Evolutionary conservation across 2,113 vertebrate genomes (phyloP).

Genomic region (Hypomesus transpacificus): DNA sequence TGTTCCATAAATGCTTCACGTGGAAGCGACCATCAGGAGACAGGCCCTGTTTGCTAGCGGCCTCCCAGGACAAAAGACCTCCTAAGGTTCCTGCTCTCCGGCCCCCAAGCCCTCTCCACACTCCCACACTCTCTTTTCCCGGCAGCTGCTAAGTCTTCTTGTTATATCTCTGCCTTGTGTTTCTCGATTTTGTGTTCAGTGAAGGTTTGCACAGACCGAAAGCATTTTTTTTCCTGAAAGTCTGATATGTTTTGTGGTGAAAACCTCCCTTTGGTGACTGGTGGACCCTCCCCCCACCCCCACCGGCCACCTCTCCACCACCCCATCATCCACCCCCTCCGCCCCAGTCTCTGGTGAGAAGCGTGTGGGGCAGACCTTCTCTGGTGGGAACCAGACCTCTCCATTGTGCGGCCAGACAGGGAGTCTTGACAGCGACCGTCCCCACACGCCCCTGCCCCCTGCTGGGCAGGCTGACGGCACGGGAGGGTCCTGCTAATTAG

Average conservation of each 20-base stretch:
- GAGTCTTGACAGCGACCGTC: conserved; percentile 56
- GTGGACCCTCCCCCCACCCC: too few relatives aligned
- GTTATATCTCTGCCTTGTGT: too few relatives aligned
- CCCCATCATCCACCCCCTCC: too few relatives aligned
- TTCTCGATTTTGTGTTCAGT: too few relatives aligned
- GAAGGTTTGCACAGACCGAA: conserved; percentile 20
- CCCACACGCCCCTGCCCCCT: conserved; percentile 56
- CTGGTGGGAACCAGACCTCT: conserved; percentile 43
- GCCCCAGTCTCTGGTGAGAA: too few relatives aligned
- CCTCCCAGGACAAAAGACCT: conserved; percentile 55
- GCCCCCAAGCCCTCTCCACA: conserved; percentile 35
- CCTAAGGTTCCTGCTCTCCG: conserved; percentile 45
- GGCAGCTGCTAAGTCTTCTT: neutral
- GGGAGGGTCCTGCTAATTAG: conserved; percentile 70
- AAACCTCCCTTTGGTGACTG: too few relatives aligned
- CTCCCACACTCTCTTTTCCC: conserved; percentile 20
- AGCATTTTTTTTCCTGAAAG: neutral
- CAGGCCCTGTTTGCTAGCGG: conserved; percentile 62
- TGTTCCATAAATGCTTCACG: conserved; percentile 71
- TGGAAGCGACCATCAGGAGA: conserved; percentile 50
- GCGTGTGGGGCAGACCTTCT: neutral
- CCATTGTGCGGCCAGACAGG: conserved; percentile 52
- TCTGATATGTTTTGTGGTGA: too few relatives aligned
- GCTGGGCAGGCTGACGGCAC: conserved; percentile 55
- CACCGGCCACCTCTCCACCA: too few relatives aligned